Conservation (phyloP, 1,140 invertebrate genomes). For the Pantala flavescens region DNA sequence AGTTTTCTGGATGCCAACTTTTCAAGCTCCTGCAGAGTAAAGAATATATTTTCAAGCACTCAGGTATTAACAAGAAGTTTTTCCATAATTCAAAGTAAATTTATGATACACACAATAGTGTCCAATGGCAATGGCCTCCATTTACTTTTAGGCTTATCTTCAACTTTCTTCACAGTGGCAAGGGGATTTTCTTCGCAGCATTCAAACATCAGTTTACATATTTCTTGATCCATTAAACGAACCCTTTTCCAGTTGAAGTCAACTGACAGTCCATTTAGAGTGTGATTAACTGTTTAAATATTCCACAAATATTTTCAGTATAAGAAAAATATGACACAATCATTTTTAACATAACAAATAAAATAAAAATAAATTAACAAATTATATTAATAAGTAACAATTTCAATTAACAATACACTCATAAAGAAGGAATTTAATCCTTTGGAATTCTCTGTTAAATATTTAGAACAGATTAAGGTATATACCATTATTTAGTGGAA, state of each 20-base stretch:
- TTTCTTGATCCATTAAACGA: constrained; percentile 77
- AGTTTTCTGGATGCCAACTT: constrained; percentile 87
- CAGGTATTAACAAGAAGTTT: not conserved
- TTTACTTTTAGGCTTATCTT: constrained; percentile 85
- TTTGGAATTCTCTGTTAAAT: too few species aligned
- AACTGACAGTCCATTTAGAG: constrained; percentile 55
- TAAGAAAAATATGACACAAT: not conserved
- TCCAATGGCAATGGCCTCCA: constrained; percentile 93
- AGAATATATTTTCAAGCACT: too few species aligned
- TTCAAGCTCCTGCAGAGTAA: constrained; percentile 70
- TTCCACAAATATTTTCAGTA: constrained; percentile 13
- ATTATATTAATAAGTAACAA: too few species aligned
- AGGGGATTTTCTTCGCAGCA: constrained; percentile 62
- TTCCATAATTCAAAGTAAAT: too few species aligned
- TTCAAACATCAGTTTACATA: constrained; percentile 69
- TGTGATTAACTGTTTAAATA: constrained; percentile 54
- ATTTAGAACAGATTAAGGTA: too few species aligned
- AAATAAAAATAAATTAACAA: too few species aligned
- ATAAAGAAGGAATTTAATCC: too few species aligned
- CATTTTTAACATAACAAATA: not conserved
- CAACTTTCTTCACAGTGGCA: constrained; percentile 72
- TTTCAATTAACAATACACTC: too few species aligned
- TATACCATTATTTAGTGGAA: too few species aligned
- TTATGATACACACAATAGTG: constrained; percentile 66
- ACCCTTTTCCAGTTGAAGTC: constrained; percentile 87